Evolutionary conservation across 2,888 invertebrate genomes (phyloP).

Genomic region (Cataglyphis albicans): DNA sequence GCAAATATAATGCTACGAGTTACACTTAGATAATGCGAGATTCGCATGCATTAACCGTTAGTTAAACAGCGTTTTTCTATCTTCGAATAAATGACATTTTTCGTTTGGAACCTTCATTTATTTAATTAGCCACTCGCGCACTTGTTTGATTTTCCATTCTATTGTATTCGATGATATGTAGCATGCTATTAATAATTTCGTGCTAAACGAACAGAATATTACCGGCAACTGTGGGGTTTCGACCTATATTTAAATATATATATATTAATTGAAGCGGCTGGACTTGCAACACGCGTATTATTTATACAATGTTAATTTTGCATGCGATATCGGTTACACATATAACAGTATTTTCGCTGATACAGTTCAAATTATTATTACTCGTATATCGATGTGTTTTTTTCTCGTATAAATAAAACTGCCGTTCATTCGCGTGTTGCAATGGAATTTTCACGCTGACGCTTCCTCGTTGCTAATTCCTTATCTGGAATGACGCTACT

Average conservation of each 20-base stretch:
- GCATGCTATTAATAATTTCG: constrained; percentile 11
- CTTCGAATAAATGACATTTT: background rate
- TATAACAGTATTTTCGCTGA: background rate
- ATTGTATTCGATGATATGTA: background rate
- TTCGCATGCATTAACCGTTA: background rate
- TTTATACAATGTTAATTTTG: background rate
- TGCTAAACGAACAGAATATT: constrained; percentile 1
- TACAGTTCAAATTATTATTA: background rate
- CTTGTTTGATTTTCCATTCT: background rate
- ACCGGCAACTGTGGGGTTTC: background rate
- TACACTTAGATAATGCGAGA: background rate
- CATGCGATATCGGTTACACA: background rate
- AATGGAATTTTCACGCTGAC: constrained; percentile 28
- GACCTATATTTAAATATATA: background rate
- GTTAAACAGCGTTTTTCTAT: background rate
- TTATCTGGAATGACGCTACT: constrained; percentile 32
- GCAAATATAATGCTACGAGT: background rate
- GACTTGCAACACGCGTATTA: background rate
- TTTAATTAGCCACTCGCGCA: background rate
- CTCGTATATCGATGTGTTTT: background rate
- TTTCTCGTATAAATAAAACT: background rate
- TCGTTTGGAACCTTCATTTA: background rate
- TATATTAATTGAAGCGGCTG: background rate
- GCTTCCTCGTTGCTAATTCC: constrained; percentile 40
- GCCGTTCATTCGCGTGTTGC: background rate